Percentiles rank a stretch among this genome's conserved stretches.
phyloP scores from a whole-genome alignment of 2,113 vertebrate genomes.

The Rhinogobius similis region DNA sequence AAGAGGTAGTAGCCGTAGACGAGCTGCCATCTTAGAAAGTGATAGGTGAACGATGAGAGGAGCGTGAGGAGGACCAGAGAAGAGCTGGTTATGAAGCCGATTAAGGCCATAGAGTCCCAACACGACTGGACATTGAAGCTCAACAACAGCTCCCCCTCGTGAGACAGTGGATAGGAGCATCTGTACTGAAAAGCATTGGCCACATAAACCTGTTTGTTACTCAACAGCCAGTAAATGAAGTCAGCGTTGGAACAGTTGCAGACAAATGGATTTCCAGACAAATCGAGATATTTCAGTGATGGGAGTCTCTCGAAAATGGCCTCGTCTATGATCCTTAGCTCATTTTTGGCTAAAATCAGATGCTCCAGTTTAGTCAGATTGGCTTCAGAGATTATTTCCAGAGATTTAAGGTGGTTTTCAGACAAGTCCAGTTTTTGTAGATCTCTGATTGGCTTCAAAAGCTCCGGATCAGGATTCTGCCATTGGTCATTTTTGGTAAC shows the following conservation, averaged over 20 bases:
- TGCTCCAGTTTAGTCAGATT: constrained; percentile 61
- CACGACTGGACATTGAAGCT: constrained; percentile 56
- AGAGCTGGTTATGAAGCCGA: constrained; percentile 59
- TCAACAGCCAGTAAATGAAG: constrained; percentile 65
- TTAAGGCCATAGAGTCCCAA: constrained; percentile 29
- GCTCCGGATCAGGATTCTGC: background rate
- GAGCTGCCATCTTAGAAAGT: constrained; percentile 70
- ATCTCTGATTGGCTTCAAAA: background rate
- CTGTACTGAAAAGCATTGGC: constrained; percentile 58
- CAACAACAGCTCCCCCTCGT: constrained; percentile 53
- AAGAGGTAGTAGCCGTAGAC: constrained; percentile 73
- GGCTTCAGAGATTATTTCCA: constrained; percentile 64
- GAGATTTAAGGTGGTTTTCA: constrained; percentile 39
- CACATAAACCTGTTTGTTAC: constrained; percentile 65
- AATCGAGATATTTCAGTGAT: constrained; percentile 65
- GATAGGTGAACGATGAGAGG: constrained; percentile 56
- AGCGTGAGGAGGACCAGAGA: constrained; percentile 44
- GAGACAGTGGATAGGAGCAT: constrained; percentile 69
- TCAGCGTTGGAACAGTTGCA: constrained; percentile 73
- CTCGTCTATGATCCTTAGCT: constrained; percentile 43
- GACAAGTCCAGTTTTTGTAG: background rate
- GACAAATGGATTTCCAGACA: constrained; percentile 70
- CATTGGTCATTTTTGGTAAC: background rate
- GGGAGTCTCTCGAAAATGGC: constrained; percentile 51
- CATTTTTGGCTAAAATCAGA: constrained; percentile 61